phyloP scores from a whole-genome alignment of 2,888 invertebrate species.

The Lasioglossum calceatum region DNA sequence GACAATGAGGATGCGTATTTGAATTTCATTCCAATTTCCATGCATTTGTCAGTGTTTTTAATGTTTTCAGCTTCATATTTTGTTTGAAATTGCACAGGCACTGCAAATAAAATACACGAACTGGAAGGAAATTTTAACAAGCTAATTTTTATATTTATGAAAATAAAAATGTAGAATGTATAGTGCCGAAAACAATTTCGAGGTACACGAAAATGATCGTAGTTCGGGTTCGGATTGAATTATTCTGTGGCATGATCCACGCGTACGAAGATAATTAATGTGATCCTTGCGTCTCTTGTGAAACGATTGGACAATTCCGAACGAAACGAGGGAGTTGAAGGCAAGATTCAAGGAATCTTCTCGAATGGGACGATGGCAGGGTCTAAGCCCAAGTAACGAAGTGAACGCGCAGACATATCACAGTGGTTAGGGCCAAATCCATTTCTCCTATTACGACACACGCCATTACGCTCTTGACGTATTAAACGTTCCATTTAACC shows the following conservation, averaged over 20 bases:
- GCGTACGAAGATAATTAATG: neutral
- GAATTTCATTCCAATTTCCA: neutral
- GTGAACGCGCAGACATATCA: conserved; percentile 77
- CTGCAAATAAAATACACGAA: neutral
- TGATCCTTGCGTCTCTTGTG: neutral
- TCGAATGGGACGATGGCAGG: neutral
- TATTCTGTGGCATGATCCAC: neutral
- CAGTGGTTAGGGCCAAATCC: conserved; percentile 75
- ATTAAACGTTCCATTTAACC: conserved; percentile 78
- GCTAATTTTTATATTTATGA: neutral
- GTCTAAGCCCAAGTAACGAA: conserved; percentile 78
- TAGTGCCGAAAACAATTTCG: neutral
- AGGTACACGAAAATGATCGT: neutral
- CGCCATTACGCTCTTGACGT: conserved; percentile 76
- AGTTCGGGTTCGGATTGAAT: neutral
- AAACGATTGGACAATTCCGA: neutral
- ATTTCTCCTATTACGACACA: conserved; percentile 78
- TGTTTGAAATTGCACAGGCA: neutral
- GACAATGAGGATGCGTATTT: neutral
- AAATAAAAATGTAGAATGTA: neutral
- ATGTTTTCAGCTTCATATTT: neutral
- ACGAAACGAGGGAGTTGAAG: neutral
- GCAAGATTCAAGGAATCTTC: neutral
- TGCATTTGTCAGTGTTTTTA: neutral
- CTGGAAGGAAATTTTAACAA: neutral